These are phyloP conservation scores for Ricordea florida DNA, from an alignment of 92 coral and sea anemone species.

Conservation along the genomic window DNA sequence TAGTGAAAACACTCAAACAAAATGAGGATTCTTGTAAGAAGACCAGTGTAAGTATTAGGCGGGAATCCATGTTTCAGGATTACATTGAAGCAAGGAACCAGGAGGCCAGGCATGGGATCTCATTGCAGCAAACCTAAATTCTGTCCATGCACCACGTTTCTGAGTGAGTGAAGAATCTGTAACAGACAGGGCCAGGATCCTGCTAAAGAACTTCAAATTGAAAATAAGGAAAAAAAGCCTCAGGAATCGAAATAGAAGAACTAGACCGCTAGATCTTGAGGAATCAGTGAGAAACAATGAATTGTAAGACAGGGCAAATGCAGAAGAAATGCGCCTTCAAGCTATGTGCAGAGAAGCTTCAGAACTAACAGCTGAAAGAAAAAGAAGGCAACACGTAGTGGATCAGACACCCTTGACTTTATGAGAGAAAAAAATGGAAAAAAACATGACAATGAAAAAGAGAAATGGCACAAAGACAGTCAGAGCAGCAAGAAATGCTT, in stretches of 20 bases:
- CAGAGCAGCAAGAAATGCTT: too few relatives aligned
- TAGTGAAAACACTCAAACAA: not conserved
- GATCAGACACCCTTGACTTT: not conserved
- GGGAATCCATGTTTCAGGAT: constrained; percentile 59
- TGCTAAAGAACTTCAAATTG: too few relatives aligned
- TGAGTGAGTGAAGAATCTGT: not conserved
- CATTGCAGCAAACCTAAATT: too few relatives aligned
- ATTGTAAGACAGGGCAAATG: not conserved
- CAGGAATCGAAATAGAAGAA: not conserved
- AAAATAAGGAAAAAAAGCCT: not conserved
- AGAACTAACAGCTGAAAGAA: not conserved
- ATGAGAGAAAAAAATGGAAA: constrained; percentile 1
- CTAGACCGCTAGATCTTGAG: not conserved
- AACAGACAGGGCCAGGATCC: too few relatives aligned
- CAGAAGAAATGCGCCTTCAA: too few relatives aligned
- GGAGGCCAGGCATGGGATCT: not conserved
- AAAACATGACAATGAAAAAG: not conserved
- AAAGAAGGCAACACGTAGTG: not conserved
- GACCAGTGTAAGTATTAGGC: constrained; percentile 41
- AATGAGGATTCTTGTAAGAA: not conserved
- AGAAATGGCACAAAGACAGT: not conserved
- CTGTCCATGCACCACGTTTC: not conserved
- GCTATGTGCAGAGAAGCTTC: not conserved
- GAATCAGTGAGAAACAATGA: not conserved
- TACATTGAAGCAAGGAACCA: constrained; percentile 58